Evolutionary conservation across 2,113 vertebrate genomes (phyloP).

Genomic region (Rousettus leschenaultii): DNA sequence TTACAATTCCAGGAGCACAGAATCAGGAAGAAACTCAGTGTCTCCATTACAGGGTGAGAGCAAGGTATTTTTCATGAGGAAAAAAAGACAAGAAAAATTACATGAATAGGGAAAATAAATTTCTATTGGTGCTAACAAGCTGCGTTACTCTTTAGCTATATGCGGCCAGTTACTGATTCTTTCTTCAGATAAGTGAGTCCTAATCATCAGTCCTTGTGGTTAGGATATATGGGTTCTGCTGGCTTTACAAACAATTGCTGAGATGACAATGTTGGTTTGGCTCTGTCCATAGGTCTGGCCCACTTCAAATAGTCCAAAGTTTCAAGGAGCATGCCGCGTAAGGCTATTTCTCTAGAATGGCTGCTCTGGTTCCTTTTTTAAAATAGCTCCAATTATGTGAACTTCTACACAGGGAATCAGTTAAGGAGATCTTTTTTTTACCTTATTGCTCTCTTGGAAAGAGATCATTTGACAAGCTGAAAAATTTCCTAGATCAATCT

Average conservation of each 20-base stretch:
- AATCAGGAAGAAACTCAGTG: neutral
- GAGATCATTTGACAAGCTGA: slow-evolving; percentile 36
- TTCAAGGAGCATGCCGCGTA: neutral
- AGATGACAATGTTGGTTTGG: neutral
- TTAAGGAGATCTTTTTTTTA: slow-evolving; percentile 55
- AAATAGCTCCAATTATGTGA: neutral
- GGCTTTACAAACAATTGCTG: neutral
- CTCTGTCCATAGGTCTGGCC: neutral
- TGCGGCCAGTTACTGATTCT: neutral
- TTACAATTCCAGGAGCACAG: neutral
- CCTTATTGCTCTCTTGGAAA: neutral
- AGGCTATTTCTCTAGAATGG: neutral
- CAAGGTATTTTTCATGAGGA: neutral
- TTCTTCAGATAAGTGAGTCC: neutral
- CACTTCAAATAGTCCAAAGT: neutral
- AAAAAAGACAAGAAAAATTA: neutral
- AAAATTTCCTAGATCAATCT: neutral
- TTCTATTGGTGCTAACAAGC: neutral
- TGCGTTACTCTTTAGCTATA: neutral
- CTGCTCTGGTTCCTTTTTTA: neutral
- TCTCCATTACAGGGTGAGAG: neutral
- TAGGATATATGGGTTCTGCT: neutral
- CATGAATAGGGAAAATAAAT: neutral
- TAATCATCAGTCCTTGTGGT: neutral
- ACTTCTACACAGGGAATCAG: neutral